Percentiles rank a stretch among this genome's conserved stretches.
Conservation (phyloP, 2,113 vertebrate genomes). For the Ptilorrhoa leucosticta region DNA sequence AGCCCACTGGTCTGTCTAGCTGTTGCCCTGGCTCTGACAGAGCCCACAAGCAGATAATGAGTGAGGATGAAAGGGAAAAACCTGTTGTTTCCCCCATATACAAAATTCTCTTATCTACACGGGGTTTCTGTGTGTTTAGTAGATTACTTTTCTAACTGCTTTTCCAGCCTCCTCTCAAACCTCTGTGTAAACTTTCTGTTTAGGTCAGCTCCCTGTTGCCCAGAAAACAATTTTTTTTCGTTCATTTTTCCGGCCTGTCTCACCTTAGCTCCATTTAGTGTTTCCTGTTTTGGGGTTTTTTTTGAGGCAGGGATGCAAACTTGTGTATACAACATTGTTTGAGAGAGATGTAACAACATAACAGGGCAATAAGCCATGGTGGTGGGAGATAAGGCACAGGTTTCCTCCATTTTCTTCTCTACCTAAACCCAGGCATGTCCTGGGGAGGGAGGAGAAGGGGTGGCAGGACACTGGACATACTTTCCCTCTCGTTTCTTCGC, state of each 20-base stretch:
- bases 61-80: not conserved
- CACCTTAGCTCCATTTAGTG: not conserved
- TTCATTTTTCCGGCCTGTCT: not conserved
- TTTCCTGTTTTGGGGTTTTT: not conserved
- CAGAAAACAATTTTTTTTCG: not conserved
- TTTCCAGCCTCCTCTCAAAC: not conserved
- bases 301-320: not conserved
- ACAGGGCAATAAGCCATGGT: not conserved
- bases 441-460: not conserved
- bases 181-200: not conserved
- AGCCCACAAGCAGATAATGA: not conserved
- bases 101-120: not conserved
- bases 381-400: not conserved
- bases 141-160: not conserved
- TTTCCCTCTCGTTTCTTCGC: constrained; percentile 56
- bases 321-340: not conserved
- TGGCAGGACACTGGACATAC: constrained; percentile 38
- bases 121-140: not conserved
- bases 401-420: not conserved
- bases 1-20: not conserved
- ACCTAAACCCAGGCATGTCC: not conserved
- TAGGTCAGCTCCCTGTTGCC: not conserved
- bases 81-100: not conserved
- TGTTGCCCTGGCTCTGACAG: not conserved
- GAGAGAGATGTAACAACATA: not conserved